Conservation (phyloP, 2,113 vertebrate species). For the Dasyurus viverrinus region DNA sequence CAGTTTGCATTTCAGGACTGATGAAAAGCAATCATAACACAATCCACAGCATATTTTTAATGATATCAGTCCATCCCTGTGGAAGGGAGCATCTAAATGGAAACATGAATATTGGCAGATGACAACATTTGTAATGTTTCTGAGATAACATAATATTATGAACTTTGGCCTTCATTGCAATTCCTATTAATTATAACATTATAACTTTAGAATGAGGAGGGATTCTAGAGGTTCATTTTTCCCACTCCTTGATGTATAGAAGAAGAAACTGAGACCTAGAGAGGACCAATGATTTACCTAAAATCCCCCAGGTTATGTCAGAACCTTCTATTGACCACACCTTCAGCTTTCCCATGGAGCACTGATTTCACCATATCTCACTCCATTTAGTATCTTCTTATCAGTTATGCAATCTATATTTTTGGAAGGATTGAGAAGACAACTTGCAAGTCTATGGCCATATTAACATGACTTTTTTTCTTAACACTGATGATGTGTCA, state of each 20-base stretch:
- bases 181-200: neutral
- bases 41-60: neutral
- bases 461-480: neutral
- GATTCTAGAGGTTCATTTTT: neutral
- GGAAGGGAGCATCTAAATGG: neutral
- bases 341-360: neutral
- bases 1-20: neutral
- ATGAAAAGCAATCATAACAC: neutral
- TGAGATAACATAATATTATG: neutral
- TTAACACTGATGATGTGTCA: neutral
- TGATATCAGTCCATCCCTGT: neutral
- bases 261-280: neutral
- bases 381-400: neutral
- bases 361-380: neutral
- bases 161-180: neutral
- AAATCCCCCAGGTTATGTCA: neutral
- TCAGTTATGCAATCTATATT: neutral
- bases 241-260: neutral
- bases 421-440: neutral
- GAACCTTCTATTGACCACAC: neutral
- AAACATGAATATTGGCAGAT: neutral
- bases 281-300: neutral
- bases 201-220: neutral
- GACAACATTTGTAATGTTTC: neutral
- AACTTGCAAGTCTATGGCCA: neutral